These are phyloP conservation scores for Drosophila pectinifera DNA, from an alignment of 1,140 invertebrate species.

Conservation along the genomic window DNA sequence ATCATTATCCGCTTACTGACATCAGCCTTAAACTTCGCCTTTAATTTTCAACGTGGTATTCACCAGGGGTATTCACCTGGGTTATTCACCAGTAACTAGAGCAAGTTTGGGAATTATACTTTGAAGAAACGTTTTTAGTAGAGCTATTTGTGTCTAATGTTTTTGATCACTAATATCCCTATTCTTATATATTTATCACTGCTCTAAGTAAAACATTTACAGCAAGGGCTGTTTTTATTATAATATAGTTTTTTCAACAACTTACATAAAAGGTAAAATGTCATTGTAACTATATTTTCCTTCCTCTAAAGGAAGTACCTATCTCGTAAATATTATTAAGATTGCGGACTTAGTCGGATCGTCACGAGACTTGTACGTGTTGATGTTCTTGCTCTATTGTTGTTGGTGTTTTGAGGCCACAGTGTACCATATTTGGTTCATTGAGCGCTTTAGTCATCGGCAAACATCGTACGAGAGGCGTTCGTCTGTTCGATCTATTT, in stretches of 20 bases:
- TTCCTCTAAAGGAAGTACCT: background rate
- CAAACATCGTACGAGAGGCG: conserved; percentile 37
- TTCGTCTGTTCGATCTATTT: conserved; percentile 51
- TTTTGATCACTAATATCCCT: no score
- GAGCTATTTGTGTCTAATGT: no score
- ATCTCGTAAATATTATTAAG: background rate
- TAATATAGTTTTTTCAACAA: background rate
- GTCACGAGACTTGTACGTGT: background rate
- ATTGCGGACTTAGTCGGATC: background rate
- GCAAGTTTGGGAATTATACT: no score
- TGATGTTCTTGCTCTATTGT: background rate
- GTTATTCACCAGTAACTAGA: no score
- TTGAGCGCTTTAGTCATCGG: conserved; percentile 53
- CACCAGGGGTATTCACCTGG: no score
- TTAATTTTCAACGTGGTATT: no score
- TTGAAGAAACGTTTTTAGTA: no score
- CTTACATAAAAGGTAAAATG: background rate
- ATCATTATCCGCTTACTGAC: no score
- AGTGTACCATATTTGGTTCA: conserved; percentile 47
- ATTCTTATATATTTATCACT: no score
- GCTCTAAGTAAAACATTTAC: background rate
- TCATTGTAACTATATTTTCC: background rate
- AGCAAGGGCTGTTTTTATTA: background rate
- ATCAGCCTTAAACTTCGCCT: no score
- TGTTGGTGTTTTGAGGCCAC: background rate